Conservation (phyloP, 2,113 vertebrate genomes). For the Pterocles burchelli region DNA sequence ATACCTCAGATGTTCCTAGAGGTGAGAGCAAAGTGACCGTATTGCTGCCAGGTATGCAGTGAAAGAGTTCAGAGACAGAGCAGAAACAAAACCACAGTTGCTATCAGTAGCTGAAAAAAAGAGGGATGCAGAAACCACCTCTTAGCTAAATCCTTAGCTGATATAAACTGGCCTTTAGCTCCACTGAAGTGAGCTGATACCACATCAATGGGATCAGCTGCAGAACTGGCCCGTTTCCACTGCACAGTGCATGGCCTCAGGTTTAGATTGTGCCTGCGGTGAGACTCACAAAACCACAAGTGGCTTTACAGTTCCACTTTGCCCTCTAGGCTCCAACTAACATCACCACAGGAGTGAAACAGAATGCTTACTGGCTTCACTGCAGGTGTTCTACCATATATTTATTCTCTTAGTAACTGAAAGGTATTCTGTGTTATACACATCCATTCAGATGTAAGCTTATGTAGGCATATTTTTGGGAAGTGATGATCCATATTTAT, state of each 20-base stretch:
- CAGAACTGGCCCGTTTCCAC: not conserved
- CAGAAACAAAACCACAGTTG: not conserved
- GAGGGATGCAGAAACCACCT: not conserved
- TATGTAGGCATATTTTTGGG: not conserved
- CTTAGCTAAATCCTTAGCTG: not conserved
- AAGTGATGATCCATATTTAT: not conserved
- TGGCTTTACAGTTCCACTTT: not conserved
- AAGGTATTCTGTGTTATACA: not conserved
- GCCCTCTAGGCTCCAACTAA: not conserved
- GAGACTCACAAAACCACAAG: not conserved
- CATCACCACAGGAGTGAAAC: not conserved
- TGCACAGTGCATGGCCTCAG: not conserved
- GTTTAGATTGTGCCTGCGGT: rapidly evolving
- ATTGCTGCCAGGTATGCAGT: not conserved
- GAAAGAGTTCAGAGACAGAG: not conserved
- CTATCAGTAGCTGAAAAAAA: not conserved
- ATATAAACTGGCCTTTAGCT: not conserved
- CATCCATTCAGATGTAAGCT: not conserved
- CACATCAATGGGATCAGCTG: not conserved
- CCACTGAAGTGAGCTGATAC: not conserved
- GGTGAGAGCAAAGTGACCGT: not conserved
- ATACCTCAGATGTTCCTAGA: not conserved
- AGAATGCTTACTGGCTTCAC: not conserved
- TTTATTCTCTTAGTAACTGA: not conserved
- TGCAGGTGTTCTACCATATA: not conserved